phyloP scores from a whole-genome alignment of 2,888 invertebrate species.

The Leucophenga maculata region DNA sequence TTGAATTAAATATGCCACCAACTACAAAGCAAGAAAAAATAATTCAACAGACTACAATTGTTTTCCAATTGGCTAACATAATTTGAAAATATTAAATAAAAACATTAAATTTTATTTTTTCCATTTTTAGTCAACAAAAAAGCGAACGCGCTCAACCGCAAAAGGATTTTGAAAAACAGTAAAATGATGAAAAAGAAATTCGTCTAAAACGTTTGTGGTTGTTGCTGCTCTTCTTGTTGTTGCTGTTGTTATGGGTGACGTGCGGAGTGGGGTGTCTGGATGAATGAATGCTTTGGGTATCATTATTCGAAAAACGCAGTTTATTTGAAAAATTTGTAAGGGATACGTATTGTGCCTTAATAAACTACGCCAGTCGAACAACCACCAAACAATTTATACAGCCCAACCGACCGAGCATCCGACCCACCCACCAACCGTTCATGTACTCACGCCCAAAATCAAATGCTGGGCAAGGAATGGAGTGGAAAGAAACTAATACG shows the following conservation, averaged over 20 bases:
- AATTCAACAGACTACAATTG: no score
- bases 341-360: not conserved
- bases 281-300: no score
- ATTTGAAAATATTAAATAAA: constrained; percentile 80
- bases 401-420: no score
- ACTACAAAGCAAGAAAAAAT: no score
- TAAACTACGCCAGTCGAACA: not conserved
- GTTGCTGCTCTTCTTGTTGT: not conserved
- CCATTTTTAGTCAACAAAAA: constrained; percentile 70
- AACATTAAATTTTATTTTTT: constrained; percentile 92
- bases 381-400: not conserved
- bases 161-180: not conserved
- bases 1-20: no score
- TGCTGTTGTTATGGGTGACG: not conserved
- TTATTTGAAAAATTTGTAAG: no score
- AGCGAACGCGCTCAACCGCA: not conserved
- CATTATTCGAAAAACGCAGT: no score
- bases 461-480: constrained; percentile 42
- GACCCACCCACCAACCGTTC: no score
- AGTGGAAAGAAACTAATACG: constrained; percentile 67
- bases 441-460: not conserved
- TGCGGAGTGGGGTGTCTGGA: no score
- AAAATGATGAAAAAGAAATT: not conserved
- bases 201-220: not conserved
- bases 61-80: no score